phyloP scores from a whole-genome alignment of 1,140 invertebrate genomes.

The Octopus bimaculoides region DNA sequence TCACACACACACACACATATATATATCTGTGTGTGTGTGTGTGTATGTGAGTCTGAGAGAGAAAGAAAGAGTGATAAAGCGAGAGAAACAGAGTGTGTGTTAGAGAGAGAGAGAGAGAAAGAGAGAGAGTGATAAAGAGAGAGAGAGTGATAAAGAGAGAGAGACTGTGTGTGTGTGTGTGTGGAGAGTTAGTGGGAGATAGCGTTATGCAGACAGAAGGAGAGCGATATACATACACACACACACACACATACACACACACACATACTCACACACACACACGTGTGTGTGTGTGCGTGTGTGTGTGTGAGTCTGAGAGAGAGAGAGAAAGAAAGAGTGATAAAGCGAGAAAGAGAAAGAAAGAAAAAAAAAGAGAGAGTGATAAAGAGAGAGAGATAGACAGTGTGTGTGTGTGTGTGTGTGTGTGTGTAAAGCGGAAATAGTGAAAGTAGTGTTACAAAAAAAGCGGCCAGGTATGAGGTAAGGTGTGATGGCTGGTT shows the following conservation, averaged over 20 bases:
- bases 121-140: neutral
- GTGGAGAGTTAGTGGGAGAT: no score
- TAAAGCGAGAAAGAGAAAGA: neutral
- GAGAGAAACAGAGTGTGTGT: no score
- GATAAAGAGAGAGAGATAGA: neutral
- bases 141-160: neutral
- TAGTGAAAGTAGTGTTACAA: neutral
- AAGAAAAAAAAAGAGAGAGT: conserved; percentile 10
- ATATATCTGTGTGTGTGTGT: no score
- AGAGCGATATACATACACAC: no score
- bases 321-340: conserved; percentile 16
- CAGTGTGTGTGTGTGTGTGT: conserved; percentile 1
- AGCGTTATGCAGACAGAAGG: no score
- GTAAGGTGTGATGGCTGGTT: neutral
- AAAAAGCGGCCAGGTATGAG: neutral
- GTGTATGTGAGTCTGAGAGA: no score
- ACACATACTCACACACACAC: no score
- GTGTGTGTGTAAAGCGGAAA: neutral
- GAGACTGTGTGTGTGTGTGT: no score
- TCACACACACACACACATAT: no score
- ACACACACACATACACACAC: no score
- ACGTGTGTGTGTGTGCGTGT: no score
- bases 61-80: no score
- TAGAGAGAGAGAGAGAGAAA: neutral
- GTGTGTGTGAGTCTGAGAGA: conserved; percentile 11